Evolutionary conservation across 1,140 invertebrate species (phyloP).

Genomic region (Dendrolimus kikuchii): DNA sequence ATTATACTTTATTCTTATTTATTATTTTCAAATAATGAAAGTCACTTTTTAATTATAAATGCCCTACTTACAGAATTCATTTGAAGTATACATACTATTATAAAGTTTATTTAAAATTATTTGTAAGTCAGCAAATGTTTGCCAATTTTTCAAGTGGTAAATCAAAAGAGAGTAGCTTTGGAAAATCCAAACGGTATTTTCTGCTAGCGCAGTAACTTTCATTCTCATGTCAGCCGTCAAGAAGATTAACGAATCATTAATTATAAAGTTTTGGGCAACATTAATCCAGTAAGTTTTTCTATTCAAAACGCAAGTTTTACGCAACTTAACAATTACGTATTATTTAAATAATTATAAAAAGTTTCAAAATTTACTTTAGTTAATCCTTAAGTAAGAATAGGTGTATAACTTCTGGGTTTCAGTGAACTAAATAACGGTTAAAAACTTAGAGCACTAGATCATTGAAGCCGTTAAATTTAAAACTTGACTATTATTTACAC

Average conservation of each 20-base stretch:
- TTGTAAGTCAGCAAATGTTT: too few relatives aligned
- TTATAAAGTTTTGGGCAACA: slow-evolving; percentile 25
- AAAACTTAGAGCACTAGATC: too few relatives aligned
- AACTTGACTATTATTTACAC: slow-evolving; percentile 4
- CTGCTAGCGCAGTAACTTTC: slow-evolving; percentile 9
- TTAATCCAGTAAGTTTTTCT: slow-evolving; percentile 21
- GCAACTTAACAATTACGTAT: slow-evolving; percentile 12
- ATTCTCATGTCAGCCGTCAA: slow-evolving; percentile 16
- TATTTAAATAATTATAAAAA: slow-evolving; percentile 10
- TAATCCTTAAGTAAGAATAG: too few relatives aligned
- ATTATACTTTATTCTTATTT: too few relatives aligned
- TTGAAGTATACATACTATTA: too few relatives aligned
- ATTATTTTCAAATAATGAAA: too few relatives aligned
- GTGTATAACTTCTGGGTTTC: too few relatives aligned
- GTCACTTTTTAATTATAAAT: too few relatives aligned
- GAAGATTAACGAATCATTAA: slow-evolving; percentile 29
- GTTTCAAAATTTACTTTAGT: neutral
- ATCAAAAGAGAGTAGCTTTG: neutral
- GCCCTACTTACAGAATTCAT: too few relatives aligned
- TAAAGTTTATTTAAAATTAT: too few relatives aligned
- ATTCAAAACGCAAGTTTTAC: slow-evolving; percentile 11
- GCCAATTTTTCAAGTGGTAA: neutral
- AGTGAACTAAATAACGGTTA: too few relatives aligned
- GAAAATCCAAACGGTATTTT: slow-evolving; percentile 6
- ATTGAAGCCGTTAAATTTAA: too few relatives aligned